Conservation (phyloP, 2,797 vertebrate genomes). For the Pseudotriccus pelzelni region DNA sequence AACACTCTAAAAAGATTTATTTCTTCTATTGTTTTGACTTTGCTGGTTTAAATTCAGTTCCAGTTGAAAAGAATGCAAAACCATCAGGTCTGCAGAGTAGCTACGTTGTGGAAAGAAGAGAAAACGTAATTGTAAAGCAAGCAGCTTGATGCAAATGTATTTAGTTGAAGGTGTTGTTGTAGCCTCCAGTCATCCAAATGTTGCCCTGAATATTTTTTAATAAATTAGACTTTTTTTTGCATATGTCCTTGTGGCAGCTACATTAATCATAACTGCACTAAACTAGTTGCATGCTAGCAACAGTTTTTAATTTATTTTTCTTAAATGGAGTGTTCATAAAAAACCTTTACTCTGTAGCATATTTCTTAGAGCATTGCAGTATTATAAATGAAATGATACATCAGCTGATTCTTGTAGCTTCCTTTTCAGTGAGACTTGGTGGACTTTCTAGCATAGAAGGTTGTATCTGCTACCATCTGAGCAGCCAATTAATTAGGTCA, state of each 20-base stretch:
- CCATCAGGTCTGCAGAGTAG: not conserved
- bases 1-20: not conserved
- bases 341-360: not conserved
- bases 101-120: not conserved
- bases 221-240: not conserved
- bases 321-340: not conserved
- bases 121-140: not conserved
- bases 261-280: slow-evolving; percentile 9
- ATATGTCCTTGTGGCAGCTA: not conserved
- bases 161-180: not conserved
- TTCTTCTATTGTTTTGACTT: not conserved
- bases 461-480: not conserved
- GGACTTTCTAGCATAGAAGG: not conserved
- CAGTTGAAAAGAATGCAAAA: not conserved
- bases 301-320: not conserved
- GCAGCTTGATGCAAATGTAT: not conserved
- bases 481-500: not conserved
- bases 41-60: not conserved
- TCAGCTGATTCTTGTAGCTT: not conserved
- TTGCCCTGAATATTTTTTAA: slow-evolving; percentile 12
- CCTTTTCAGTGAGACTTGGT: not conserved
- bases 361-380: not conserved
- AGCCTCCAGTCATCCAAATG: slow-evolving; percentile 14
- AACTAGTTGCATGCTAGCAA: not conserved
- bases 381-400: not conserved